A percentile compares a stretch with the other conserved stretches of the same genome.
Conservation (phyloP, 1,140 invertebrate species). For the Hyphantria cunea region DNA sequence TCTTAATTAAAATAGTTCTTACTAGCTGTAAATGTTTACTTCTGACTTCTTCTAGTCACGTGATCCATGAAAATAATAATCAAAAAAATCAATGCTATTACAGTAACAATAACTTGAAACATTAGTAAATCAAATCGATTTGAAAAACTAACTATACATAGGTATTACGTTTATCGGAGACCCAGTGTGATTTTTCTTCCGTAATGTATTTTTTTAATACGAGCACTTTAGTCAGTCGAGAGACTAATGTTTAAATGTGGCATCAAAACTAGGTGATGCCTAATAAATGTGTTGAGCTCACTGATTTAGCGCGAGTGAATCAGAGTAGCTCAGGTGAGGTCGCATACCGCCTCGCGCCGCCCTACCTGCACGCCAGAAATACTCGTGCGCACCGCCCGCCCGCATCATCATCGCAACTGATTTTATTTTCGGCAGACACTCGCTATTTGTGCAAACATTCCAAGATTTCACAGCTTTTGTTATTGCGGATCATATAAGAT, state of each 20-base stretch:
- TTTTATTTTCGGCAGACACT: conserved; percentile 56
- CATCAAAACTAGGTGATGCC: conserved; percentile 46
- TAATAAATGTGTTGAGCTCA: conserved; percentile 67
- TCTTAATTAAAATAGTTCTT: too few relatives aligned
- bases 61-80: too few relatives aligned
- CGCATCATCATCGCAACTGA: conserved; percentile 41
- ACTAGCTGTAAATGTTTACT: background rate
- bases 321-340: conserved; percentile 75
- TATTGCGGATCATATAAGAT: conserved; percentile 15
- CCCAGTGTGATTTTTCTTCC: background rate
- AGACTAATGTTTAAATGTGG: conserved; percentile 37
- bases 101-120: too few relatives aligned
- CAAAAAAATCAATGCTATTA: too few relatives aligned
- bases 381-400: conserved; percentile 60
- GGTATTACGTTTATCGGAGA: background rate
- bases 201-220: background rate
- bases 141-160: too few relatives aligned
- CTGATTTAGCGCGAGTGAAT: conserved; percentile 76
- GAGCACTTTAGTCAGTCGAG: background rate
- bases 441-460: conserved; percentile 36
- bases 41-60: background rate
- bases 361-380: conserved; percentile 78
- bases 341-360: conserved; percentile 70
- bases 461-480: conserved; percentile 38
- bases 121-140: too few relatives aligned